Percentiles rank a stretch among this genome's conserved stretches.
Evolutionary conservation across 2,797 vertebrate species (phyloP).

Genomic region (Eleutherodactylus coqui): DNA sequence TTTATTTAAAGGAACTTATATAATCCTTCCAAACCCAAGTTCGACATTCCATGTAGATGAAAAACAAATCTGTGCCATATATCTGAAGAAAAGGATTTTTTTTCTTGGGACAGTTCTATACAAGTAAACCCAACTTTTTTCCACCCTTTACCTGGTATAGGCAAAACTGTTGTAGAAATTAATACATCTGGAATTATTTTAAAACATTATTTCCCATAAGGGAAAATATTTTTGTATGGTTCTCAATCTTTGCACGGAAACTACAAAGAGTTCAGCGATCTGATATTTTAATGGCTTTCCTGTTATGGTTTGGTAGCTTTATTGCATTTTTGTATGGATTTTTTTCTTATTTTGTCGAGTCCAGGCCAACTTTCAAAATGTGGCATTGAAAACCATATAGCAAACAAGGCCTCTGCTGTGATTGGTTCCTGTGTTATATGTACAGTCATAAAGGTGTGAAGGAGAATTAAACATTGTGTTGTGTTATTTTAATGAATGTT

Average conservation of each 20-base stretch:
- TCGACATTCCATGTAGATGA: conserved; percentile 84
- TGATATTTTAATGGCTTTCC: conserved; percentile 80
- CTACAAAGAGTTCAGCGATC: conserved; percentile 81
- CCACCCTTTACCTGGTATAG: conserved; percentile 76
- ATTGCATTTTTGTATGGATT: conserved; percentile 71
- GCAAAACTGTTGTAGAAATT: conserved; percentile 79
- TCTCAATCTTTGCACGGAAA: conserved; percentile 73
- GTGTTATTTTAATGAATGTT: neutral
- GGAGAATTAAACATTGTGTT: neutral
- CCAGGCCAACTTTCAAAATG: conserved; percentile 75
- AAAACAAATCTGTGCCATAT: conserved; percentile 66
- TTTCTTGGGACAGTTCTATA: conserved; percentile 76
- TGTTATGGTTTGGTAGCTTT: conserved; percentile 82
- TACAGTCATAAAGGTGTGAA: conserved; percentile 7
- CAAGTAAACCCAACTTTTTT: conserved; percentile 80
- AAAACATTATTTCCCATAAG: conserved; percentile 82
- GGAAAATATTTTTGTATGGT: conserved; percentile 82
- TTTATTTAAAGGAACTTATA: conserved; percentile 74
- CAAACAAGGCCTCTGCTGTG: neutral
- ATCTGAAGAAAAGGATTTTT: conserved; percentile 79
- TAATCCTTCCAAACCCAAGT: conserved; percentile 77
- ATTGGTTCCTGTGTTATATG: neutral
- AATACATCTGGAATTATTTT: conserved; percentile 87
- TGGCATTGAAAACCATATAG: neutral
- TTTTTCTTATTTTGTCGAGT: conserved; percentile 72